Evolutionary conservation across 30 jellyfish, hydroid and myxozoan species (phyloP), one percentile per base, ranked within the genome.

Genomic region (Pelagia noctiluca): DNA sequence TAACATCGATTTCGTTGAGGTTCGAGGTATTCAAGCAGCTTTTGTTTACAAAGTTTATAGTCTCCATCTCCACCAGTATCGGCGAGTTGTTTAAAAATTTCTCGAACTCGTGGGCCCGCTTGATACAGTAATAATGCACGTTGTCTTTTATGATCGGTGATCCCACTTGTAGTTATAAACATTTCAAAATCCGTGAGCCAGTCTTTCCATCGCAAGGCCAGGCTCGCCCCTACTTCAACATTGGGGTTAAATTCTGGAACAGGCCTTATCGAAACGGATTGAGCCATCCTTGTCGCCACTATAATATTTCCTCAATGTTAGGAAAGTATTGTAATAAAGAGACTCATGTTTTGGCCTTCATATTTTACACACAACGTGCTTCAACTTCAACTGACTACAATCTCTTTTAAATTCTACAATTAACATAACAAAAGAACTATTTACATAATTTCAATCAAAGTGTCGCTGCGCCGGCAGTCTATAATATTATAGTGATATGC

Each of bases 71-170:
- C 69, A 25, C 84, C 84, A 47, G 38, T 47, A 31, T 42, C 84
- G 8, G 70, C 42, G 25, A 71, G 1, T 47, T 71, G 84, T 38
- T 42, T 36, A 47, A 71, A 71, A 35, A 71, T 35, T 26, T 71
- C 68, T 29, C 84, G 67, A 48, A 71, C 65, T 18, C 70, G 68
- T 3, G 84, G 84, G 38, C 84, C 84, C 24, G 69, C 84, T 42
- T 35, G 70, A 71, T 35, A 71, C 22, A 38, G 65, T 31, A 71
- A 62, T 7, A 71, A 11, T 3, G 84, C 84, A 18, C 70, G 68
- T 32, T 71, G 67, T 3, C 71, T 67, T 21, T 42, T 36, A 10
- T 23, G 21, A 30, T 36, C 84, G 19, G 70, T 11, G n/a, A 42
- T 71, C 16, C 70, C 84, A 25, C 70, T 71, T 2, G 80, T 63